Evolutionary conservation across 2,113 vertebrate species (phyloP).

Genomic region (Litocranius walleri): DNA sequence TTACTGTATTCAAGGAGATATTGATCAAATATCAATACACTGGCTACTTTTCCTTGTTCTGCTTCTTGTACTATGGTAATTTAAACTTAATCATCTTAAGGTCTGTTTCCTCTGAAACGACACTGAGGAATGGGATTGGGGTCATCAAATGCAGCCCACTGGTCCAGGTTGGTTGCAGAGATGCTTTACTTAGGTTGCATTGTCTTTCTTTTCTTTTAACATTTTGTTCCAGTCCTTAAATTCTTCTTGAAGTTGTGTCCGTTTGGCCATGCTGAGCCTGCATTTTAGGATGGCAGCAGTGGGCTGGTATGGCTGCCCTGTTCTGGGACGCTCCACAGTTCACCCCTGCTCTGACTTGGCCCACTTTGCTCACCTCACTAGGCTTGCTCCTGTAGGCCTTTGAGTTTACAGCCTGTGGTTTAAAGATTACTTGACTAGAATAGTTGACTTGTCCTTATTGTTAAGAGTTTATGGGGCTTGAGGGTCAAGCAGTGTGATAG

Average conservation of each 20-base stretch:
- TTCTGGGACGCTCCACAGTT: not conserved
- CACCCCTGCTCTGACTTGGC: not conserved
- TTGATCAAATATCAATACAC: not conserved
- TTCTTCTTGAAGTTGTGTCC: not conserved
- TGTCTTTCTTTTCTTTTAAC: not conserved
- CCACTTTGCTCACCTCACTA: not conserved
- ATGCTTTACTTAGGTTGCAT: not conserved
- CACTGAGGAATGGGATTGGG: not conserved
- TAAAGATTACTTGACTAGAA: not conserved
- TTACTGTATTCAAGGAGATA: not conserved
- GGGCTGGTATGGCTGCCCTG: fast-evolving
- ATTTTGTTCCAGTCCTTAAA: not conserved
- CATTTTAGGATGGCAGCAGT: not conserved
- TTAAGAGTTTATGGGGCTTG: not conserved
- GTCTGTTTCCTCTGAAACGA: not conserved
- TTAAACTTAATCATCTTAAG: not conserved
- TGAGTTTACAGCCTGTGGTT: not conserved
- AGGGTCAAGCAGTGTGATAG: not conserved
- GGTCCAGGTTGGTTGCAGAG: not conserved
- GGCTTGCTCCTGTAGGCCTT: not conserved
- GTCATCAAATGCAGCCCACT: not conserved
- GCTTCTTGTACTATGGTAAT: not conserved
- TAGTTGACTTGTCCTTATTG: not conserved
- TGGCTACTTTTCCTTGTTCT: not conserved
- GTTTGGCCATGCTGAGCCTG: not conserved